These are phyloP conservation scores for Trichopria drosophilae DNA, from an alignment of 2,888 invertebrate genomes.

Conservation along the genomic window DNA sequence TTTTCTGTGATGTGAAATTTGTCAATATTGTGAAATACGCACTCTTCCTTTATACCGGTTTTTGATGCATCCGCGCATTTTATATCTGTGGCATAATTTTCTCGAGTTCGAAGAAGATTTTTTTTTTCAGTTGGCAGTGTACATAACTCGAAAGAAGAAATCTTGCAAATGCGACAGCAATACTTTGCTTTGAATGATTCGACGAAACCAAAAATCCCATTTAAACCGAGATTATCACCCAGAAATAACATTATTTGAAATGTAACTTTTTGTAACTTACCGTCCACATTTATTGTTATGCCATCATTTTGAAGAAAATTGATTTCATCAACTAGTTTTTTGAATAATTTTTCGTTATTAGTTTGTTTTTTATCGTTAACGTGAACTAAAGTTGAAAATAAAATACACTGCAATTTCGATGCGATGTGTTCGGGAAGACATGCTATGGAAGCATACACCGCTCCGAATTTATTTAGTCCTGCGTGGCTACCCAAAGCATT, in stretches of 20 bases:
- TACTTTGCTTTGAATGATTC: slow-evolving; percentile 22
- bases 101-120: slow-evolving; percentile 8
- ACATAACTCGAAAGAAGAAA: slow-evolving; percentile 8
- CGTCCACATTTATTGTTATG: too few species aligned
- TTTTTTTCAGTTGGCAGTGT: slow-evolving; percentile 13
- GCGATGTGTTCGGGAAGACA: slow-evolving; percentile 13
- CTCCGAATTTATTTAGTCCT: slow-evolving; percentile 22
- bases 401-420: slow-evolving; percentile 9
- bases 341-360: slow-evolving; percentile 5
- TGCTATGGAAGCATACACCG: too few species aligned
- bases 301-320: slow-evolving; percentile 6
- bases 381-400: slow-evolving; percentile 7
- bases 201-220: slow-evolving; percentile 22
- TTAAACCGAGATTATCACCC: slow-evolving; percentile 25
- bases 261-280: slow-evolving; percentile 4
- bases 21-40: slow-evolving; percentile 5
- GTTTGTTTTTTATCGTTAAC: slow-evolving; percentile 11
- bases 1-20: slow-evolving; percentile 21
- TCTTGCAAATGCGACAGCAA: slow-evolving; percentile 27
- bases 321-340: slow-evolving; percentile 3
- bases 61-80: neutral
- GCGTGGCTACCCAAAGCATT: slow-evolving; percentile 23
- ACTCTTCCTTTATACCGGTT: slow-evolving; percentile 2
- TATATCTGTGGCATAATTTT: slow-evolving; percentile 21
- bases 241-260: slow-evolving; percentile 20